Evolutionary conservation across 2,888 invertebrate genomes (phyloP), one percentile per base, ranked within the genome.

Genomic region (Andrena haemorrhoa): DNA sequence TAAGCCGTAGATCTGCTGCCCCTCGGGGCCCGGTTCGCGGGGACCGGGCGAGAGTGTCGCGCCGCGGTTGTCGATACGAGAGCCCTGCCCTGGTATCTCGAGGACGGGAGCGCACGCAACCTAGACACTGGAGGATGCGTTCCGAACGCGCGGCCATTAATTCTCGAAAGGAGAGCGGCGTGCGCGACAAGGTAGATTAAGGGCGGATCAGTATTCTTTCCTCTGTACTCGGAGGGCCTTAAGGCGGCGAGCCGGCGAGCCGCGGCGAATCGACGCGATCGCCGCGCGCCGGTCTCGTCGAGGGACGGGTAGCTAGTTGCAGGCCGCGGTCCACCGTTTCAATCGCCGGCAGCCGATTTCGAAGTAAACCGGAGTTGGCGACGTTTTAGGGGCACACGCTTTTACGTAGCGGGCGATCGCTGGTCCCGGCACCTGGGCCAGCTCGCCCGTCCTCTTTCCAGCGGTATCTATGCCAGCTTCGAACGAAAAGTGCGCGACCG

Each of bases 201-300:
- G 75, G 68, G 75, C 81, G 61, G 81, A 82, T 81, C 82, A 81
- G 82, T 82, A 82, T 82, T 82, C 82, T 72, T 82, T 75, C 68
- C 81, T 68, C 73, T 56, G 66, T 80, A 68, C 72, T 58, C 63
- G 61, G 81, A 68, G 53, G 72, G 66, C 61, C 72, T 53, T 47
- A 63, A 56, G 26, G 56, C 47, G 66, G 33, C 8, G 53, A 65
- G 51, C 71, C 33, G 49, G 16, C 72, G 72, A 41, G 41, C 64
- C 63, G 29, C 33, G 79, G 60, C 78, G 58, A 64, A 79, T 78
- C 61, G 66, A 79, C 79, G 79, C 51, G 70, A 63, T 63, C n/a
- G 23, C 10, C 4, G 10, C 10, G 23, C 0, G 16, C 58, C n/a
- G n/a, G 23, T 53, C 49, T 20, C n/a, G 16, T 35, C 60, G 5